Conservation (phyloP, 2,888 invertebrate genomes). For the Plagodis dolabraria region DNA sequence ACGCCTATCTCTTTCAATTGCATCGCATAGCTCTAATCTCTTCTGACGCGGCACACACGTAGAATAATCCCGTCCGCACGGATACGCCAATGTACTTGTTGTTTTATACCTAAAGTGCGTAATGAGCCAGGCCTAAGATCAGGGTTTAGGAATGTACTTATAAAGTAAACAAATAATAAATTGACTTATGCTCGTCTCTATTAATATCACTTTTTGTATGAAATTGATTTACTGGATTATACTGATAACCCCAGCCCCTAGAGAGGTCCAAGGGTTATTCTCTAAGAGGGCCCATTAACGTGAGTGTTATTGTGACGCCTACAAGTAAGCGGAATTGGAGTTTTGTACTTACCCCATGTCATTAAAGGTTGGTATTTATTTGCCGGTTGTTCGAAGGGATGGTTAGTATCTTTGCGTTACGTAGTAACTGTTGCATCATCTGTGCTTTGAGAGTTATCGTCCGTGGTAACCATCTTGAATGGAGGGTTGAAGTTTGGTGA, state of each 20-base stretch:
- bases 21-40: no score
- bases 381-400: slow-evolving; percentile 22
- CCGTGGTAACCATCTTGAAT: slow-evolving; percentile 8
- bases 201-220: background rate
- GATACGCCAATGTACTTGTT: no score
- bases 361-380: slow-evolving; percentile 35
- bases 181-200: background rate
- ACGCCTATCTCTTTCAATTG: no score
- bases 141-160: no score
- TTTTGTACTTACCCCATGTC: slow-evolving; percentile 39
- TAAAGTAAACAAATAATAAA: no score
- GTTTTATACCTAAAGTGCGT: no score
- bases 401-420: slow-evolving; percentile 18
- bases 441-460: slow-evolving; percentile 10
- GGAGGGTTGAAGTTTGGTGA: slow-evolving; percentile 6
- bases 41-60: no score
- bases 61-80: no score
- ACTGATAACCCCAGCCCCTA: slow-evolving; percentile 8
- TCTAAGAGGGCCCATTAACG: slow-evolving; percentile 45
- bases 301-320: slow-evolving; percentile 52
- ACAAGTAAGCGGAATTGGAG: slow-evolving; percentile 41
- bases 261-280: slow-evolving; percentile 33
- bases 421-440: no score
- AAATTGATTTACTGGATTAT: slow-evolving; percentile 14
- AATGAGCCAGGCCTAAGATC: no score